Evolutionary conservation across 2,113 vertebrate genomes (phyloP).

Genomic region (Festucalex cinctus): DNA sequence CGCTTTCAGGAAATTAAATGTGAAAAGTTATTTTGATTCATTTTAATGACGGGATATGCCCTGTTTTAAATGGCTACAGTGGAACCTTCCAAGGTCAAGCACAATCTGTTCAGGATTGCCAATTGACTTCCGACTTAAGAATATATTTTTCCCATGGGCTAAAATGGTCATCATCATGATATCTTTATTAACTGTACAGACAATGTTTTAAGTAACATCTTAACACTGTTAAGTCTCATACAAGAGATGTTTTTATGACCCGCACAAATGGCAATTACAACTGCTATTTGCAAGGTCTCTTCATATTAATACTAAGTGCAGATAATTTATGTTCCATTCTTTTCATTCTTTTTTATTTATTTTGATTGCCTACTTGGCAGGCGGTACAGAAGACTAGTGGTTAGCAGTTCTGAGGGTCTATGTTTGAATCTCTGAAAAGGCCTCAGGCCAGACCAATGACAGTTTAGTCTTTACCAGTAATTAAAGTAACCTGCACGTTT

Average conservation of each 20-base stretch:
- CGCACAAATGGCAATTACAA: not conserved
- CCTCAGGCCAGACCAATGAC: no score
- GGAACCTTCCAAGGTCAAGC: not conserved
- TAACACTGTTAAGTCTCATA: no score
- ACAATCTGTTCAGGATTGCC: not conserved
- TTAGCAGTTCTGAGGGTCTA: not conserved
- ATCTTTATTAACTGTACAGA: not conserved
- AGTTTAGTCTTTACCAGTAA: no score
- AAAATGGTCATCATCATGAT: not conserved
- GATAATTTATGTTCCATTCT: not conserved
- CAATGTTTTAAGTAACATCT: not conserved
- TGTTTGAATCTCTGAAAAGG: no score
- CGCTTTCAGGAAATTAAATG: not conserved
- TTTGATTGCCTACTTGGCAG: not conserved
- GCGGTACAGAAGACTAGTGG: not conserved
- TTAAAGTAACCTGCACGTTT: no score
- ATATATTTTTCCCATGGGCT: not conserved
- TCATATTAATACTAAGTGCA: not conserved
- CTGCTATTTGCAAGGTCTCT: no score
- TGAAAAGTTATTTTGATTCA: not conserved
- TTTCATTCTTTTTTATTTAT: not conserved
- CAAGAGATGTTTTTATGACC: not conserved
- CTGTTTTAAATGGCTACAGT: not conserved
- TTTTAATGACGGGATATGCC: not conserved
- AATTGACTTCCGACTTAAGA: not conserved